Evolutionary conservation across 2,113 vertebrate species (phyloP).

Genomic region (Pelodiscus sinensis): DNA sequence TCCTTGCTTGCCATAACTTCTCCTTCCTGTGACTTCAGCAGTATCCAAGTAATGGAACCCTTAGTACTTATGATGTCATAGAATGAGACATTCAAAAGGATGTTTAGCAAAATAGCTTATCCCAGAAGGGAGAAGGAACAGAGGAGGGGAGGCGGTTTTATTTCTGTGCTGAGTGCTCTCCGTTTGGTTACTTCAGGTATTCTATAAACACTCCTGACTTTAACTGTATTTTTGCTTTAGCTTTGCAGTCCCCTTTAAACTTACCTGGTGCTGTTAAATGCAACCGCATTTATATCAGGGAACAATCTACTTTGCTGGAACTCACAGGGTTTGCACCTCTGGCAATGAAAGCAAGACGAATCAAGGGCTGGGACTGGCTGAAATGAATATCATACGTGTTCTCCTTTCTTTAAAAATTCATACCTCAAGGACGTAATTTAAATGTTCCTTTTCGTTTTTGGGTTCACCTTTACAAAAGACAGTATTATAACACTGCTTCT

Average conservation of each 20-base stretch:
- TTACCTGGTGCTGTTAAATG: background rate
- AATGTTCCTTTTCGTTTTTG: conserved; percentile 55
- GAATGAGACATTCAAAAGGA: background rate
- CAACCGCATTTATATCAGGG: background rate
- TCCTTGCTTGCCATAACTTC: background rate
- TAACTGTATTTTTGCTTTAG: background rate
- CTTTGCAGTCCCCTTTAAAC: background rate
- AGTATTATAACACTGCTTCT: background rate
- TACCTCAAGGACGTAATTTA: conserved; percentile 30
- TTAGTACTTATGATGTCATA: background rate
- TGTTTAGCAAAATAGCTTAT: background rate
- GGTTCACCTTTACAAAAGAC: conserved; percentile 37
- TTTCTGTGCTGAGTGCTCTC: background rate
- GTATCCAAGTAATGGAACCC: background rate
- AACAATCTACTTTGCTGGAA: background rate
- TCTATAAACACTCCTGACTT: background rate
- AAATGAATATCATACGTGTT: conserved; percentile 14
- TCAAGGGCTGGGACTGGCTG: background rate
- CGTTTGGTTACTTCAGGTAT: background rate
- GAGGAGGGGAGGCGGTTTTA: background rate
- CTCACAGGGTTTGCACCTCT: background rate
- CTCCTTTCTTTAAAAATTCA: conserved; percentile 41
- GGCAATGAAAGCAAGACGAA: background rate
- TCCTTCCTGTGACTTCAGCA: background rate
- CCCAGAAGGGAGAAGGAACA: background rate